Conservation (phyloP, 2,797 vertebrate species). For the Tragelaphus eurycerus region DNA sequence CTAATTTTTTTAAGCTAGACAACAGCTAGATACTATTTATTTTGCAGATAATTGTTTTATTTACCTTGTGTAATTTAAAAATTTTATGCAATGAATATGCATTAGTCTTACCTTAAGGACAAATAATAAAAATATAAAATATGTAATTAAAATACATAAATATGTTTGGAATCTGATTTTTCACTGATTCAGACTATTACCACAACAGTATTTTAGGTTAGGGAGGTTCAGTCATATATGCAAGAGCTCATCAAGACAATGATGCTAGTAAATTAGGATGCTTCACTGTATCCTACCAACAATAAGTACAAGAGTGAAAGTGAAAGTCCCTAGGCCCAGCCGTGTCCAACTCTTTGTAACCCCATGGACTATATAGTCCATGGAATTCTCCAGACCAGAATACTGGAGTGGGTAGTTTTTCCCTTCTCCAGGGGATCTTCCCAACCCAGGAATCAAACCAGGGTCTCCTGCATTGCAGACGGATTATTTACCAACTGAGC, state of each 20-base stretch:
- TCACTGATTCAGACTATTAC: not conserved
- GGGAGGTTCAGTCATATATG: not conserved
- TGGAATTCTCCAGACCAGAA: not conserved
- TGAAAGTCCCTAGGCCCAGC: not conserved
- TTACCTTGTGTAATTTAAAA: not conserved
- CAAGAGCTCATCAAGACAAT: not conserved
- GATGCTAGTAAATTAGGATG: not conserved
- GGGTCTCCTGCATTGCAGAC: not conserved
- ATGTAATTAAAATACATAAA: not conserved
- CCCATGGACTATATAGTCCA: not conserved
- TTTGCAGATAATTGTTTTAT: not conserved
- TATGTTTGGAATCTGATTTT: not conserved
- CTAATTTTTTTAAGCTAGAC: not conserved
- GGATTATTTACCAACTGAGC: not conserved
- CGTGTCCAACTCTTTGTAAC: not conserved
- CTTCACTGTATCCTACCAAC: not conserved
- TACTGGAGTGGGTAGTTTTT: not conserved
- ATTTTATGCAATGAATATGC: not conserved
- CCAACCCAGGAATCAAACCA: not conserved
- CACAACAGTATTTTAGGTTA: not conserved
- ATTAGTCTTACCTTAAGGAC: not conserved
- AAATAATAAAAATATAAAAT: not conserved
- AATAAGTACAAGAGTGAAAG: not conserved
- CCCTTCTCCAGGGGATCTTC: not conserved
- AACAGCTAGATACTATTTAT: not conserved